A percentile compares a stretch with the other conserved stretches of the same genome.
phyloP scores from a whole-genome alignment of 2,888 invertebrate genomes.

The Trichacis sp. region DNA sequence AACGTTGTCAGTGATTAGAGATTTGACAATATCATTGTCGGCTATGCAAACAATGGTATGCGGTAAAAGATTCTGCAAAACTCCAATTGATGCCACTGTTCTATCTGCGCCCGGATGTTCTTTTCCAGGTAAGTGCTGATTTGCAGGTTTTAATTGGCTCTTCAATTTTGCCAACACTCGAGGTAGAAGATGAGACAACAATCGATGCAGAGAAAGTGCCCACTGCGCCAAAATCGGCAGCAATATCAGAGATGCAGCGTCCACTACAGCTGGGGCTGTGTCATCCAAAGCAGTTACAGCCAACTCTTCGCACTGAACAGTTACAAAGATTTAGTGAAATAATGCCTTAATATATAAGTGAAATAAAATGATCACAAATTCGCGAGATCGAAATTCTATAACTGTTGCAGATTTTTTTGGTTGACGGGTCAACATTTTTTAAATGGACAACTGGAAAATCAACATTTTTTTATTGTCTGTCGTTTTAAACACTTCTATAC shows the following conservation, averaged over 20 bases:
- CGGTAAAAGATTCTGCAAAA: conserved; percentile 59
- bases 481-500: too few relatives aligned
- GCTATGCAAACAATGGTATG: conserved; percentile 58
- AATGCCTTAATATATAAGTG: too few relatives aligned
- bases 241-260: conserved; percentile 71
- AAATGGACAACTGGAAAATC: too few relatives aligned
- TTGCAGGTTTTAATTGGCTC: conserved; percentile 53
- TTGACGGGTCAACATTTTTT: too few relatives aligned
- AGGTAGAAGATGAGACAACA: conserved; percentile 71
- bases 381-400: too few relatives aligned
- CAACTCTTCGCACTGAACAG: conserved; percentile 72
- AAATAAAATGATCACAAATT: too few relatives aligned
- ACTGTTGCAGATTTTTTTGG: too few relatives aligned
- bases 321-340: background rate
- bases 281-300: conserved; percentile 74
- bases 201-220: conserved; percentile 72
- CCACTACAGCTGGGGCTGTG: conserved; percentile 71
- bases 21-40: conserved; percentile 53
- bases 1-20: conserved; percentile 46
- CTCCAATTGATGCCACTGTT: conserved; percentile 52
- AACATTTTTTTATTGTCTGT: too few relatives aligned
- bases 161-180: conserved; percentile 59
- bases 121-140: conserved; percentile 54
- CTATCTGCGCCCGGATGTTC: conserved; percentile 56
- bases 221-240: conserved; percentile 76